Evolutionary conservation across 2,888 invertebrate genomes (phyloP).

Genomic region (Rhimphoctona megacephalus): DNA sequence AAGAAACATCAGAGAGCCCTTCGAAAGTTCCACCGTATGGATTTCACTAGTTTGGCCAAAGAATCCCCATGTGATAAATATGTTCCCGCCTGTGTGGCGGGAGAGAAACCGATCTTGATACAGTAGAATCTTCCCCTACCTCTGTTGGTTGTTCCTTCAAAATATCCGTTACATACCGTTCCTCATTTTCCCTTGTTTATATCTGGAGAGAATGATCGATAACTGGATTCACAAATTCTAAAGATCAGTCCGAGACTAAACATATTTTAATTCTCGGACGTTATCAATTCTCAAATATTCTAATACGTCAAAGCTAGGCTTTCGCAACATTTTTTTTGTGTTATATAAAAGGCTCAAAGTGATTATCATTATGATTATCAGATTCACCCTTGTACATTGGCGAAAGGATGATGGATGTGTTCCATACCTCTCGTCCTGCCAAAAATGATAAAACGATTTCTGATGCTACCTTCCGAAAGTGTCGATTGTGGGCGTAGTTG

Average conservation of each 20-base stretch:
- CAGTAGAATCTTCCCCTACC: neutral
- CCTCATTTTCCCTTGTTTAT: neutral
- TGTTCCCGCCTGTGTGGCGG: neutral
- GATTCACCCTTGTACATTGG: neutral
- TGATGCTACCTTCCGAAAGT: neutral
- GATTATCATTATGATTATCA: neutral
- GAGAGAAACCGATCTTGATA: neutral
- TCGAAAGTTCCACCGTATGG: neutral
- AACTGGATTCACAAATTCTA: neutral
- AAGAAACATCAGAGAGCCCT: neutral
- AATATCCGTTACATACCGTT: slow-evolving; percentile 4
- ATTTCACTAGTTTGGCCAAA: neutral
- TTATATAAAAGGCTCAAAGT: neutral
- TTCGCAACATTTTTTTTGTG: neutral
- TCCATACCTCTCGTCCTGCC: neutral
- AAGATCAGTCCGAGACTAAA: neutral
- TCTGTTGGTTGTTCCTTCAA: neutral
- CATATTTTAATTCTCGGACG: neutral
- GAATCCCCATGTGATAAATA: neutral
- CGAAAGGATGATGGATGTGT: slow-evolving; percentile 12
- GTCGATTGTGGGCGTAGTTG: neutral
- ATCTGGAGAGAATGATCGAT: neutral
- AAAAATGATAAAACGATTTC: slow-evolving; percentile 24
- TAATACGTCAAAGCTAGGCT: neutral
- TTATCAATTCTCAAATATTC: neutral